Evolutionary conservation across 2,888 invertebrate genomes (phyloP).

Genomic region (Mesorhabditis belari): DNA sequence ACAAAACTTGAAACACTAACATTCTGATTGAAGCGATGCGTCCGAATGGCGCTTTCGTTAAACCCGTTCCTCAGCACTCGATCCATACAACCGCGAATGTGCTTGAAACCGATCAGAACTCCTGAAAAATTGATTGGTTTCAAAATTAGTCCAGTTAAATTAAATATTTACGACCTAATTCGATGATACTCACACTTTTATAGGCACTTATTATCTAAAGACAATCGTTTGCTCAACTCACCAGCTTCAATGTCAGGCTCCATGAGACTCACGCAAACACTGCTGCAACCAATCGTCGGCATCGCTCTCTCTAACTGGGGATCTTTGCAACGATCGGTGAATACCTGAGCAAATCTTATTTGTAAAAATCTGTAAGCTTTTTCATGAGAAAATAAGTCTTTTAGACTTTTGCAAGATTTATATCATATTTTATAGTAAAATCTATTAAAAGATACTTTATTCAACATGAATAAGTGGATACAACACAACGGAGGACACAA

Average conservation of each 20-base stretch:
- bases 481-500: no score
- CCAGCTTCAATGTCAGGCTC: slow-evolving; percentile 51
- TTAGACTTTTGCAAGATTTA: no score
- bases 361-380: no score
- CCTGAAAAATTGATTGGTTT: slow-evolving; percentile 26
- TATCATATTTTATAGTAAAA: no score
- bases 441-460: no score
- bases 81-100: slow-evolving; percentile 51
- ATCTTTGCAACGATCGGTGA: slow-evolving; percentile 48
- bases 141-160: slow-evolving; percentile 5
- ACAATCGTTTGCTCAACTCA: slow-evolving; percentile 3
- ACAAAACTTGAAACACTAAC: slow-evolving; percentile 7
- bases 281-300: slow-evolving; percentile 41
- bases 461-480: no score
- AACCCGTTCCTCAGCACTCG: slow-evolving; percentile 48
- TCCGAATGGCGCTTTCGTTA: slow-evolving; percentile 47
- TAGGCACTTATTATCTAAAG: not conserved
- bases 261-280: slow-evolving; percentile 41
- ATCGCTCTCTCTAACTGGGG: slow-evolving; percentile 39
- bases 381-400: no score
- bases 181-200: slow-evolving; percentile 4
- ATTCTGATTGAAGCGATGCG: slow-evolving; percentile 47
- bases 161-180: not conserved
- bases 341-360: slow-evolving; percentile 23
- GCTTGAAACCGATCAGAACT: slow-evolving; percentile 51